Conservation (phyloP, 2,888 invertebrate species). For the Stenurella melanura region DNA sequence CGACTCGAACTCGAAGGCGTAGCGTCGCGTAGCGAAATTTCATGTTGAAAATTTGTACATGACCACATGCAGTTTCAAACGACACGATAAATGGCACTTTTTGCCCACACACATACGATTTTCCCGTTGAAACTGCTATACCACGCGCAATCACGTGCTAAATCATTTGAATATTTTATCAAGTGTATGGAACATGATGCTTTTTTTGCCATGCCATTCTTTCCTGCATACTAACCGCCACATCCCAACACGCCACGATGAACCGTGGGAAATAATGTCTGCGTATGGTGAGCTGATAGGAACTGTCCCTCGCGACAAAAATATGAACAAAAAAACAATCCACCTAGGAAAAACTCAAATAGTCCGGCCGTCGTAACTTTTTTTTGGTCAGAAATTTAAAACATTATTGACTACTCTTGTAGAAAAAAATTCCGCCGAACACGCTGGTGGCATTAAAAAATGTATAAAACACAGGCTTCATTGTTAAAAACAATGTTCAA, state of each 20-base stretch:
- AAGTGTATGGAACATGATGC: slow-evolving; percentile 3
- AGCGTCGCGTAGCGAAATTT: background rate
- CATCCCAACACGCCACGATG: slow-evolving; percentile 12
- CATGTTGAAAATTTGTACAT: background rate
- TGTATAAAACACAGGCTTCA: no score
- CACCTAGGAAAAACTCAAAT: no score
- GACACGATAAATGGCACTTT: background rate
- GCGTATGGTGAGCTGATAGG: background rate
- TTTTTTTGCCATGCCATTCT: slow-evolving; percentile 9
- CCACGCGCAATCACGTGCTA: background rate
- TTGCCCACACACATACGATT: background rate
- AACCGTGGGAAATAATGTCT: slow-evolving; percentile 4
- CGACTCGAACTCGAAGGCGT: background rate
- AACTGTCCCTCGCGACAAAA: no score
- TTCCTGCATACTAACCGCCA: slow-evolving; percentile 10
- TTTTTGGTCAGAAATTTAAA: no score
- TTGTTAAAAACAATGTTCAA: no score
- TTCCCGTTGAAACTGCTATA: background rate
- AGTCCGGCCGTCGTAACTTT: no score
- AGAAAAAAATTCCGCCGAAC: no score
- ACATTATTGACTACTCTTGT: no score
- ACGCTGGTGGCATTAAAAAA: no score
- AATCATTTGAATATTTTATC: background rate
- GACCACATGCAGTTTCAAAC: slow-evolving; percentile 1
- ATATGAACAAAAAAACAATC: no score